Evolutionary conservation across 2,888 invertebrate species (phyloP), one percentile per base, ranked within the genome.

Genomic region (Leptura quadrifasciata): DNA sequence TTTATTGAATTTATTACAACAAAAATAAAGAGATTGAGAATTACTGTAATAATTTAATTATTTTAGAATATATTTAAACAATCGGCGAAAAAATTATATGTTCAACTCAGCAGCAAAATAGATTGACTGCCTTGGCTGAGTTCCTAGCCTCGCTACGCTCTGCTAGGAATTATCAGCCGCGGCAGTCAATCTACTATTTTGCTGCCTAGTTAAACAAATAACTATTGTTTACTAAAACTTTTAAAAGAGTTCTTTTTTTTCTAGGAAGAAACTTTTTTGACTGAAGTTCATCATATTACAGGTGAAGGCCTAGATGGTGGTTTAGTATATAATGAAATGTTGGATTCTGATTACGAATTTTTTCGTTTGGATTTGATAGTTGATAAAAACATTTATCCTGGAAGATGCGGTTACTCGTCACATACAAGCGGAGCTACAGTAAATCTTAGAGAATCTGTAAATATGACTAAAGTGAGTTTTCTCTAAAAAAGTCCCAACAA

Each of bases 281-380:
- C 97, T 0, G 98, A 98, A 90, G 97, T 98, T 0, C 97, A 98
- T 88, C 97, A 98, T 87, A 91, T 98, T 78, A 96, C 95, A 83
- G 95, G 94, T 0, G 94, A 95, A 76, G 98, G 97, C 0, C 94
- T 95, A 80, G 95, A 98, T 91, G 96, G 95, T 12, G 98, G 98
- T 18, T 96, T 98, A 15, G 97, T 98, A n/a, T 98, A 98, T 88
- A 96, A 96, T 88, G 98, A 98, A 90, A 97, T 97, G 95, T 97
- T 97, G 89, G 96, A 94, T 0, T 88, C 93, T 35, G 97, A 97
- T 88, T 96, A 96, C 88, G 94, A 95, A 4, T 95, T 95, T 86
- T 93, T 93, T 75, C 90, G 94, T 76, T 92, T 94, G 76, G 92
- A 94, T 82, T 88, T 93, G 71, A 92, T 92, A 81, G 89, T 96